These are phyloP conservation scores for Ypsolopha sequella DNA, from an alignment of 2,888 invertebrate species.

Conservation along the genomic window DNA sequence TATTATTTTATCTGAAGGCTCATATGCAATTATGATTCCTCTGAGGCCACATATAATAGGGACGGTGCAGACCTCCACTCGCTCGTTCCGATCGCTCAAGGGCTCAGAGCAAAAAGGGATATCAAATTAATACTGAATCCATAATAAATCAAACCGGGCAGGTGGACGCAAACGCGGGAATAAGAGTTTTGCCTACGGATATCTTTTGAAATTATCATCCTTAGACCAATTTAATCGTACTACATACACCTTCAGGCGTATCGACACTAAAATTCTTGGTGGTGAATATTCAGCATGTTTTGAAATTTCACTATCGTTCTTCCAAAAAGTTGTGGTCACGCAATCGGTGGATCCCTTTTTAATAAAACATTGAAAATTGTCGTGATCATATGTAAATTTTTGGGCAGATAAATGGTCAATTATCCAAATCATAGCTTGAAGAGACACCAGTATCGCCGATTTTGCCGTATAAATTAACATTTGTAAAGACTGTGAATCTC, in stretches of 20 bases:
- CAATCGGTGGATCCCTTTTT: slow-evolving; percentile 14
- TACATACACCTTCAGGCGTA: slow-evolving; percentile 7
- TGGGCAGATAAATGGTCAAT: too few relatives aligned
- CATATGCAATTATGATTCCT: slow-evolving; percentile 66
- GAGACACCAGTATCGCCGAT: too few relatives aligned
- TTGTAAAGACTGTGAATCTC: too few relatives aligned
- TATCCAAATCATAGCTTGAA: too few relatives aligned
- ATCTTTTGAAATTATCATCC: slow-evolving; percentile 60
- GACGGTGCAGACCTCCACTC: slow-evolving; percentile 43
- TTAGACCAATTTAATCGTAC: slow-evolving; percentile 23
- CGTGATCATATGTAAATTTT: too few relatives aligned
- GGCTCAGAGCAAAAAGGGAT: slow-evolving; percentile 66
- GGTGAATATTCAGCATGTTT: slow-evolving; percentile 5
- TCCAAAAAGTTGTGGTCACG: slow-evolving; percentile 19
- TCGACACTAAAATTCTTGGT: slow-evolving; percentile 10
- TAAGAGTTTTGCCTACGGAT: slow-evolving; percentile 60
- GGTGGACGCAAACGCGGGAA: slow-evolving; percentile 58
- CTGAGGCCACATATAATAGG: slow-evolving; percentile 62
- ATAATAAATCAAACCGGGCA: slow-evolving; percentile 69
- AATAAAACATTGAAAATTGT: neutral
- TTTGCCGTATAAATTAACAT: too few relatives aligned
- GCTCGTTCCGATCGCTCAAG: slow-evolving; percentile 61
- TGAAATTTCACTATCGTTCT: neutral
- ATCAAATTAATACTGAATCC: slow-evolving; percentile 71
- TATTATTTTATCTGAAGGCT: slow-evolving; percentile 29